Percentiles rank a stretch among this genome's conserved stretches.
Evolutionary conservation across 2,113 vertebrate species (phyloP).

Genomic region (Herpailurus yagouaroundi): DNA sequence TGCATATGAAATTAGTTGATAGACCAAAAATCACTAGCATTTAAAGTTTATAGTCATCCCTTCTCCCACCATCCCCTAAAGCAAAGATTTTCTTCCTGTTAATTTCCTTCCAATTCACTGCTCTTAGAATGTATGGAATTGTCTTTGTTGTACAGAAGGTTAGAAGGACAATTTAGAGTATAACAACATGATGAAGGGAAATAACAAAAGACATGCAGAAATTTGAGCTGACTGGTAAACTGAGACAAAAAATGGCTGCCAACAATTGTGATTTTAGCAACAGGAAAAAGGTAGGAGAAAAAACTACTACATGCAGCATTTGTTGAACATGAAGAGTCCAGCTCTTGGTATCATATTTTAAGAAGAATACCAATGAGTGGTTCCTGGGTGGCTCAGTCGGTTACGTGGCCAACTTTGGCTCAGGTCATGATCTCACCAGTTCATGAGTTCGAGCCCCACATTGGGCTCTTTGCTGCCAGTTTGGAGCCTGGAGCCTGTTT

Average conservation of each 20-base stretch:
- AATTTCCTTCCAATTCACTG: background rate
- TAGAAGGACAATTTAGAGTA: background rate
- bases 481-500: too few relatives aligned
- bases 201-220: background rate
- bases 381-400: too few relatives aligned
- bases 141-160: background rate
- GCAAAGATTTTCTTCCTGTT: background rate
- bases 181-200: background rate
- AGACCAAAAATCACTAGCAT: background rate
- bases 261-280: background rate
- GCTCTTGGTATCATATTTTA: background rate
- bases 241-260: background rate
- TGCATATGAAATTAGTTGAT: background rate
- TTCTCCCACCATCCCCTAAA: background rate
- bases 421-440: too few relatives aligned
- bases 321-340: background rate
- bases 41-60: background rate
- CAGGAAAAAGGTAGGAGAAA: background rate
- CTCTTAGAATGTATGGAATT: background rate
- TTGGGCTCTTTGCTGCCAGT: too few relatives aligned
- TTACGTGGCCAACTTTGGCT: too few relatives aligned
- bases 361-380: background rate
- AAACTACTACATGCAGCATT: accelerated
- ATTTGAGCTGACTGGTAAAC: background rate
- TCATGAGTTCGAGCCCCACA: too few relatives aligned